phyloP scores from a whole-genome alignment of 2,797 vertebrate genomes.

The Phoebastria nigripes region DNA sequence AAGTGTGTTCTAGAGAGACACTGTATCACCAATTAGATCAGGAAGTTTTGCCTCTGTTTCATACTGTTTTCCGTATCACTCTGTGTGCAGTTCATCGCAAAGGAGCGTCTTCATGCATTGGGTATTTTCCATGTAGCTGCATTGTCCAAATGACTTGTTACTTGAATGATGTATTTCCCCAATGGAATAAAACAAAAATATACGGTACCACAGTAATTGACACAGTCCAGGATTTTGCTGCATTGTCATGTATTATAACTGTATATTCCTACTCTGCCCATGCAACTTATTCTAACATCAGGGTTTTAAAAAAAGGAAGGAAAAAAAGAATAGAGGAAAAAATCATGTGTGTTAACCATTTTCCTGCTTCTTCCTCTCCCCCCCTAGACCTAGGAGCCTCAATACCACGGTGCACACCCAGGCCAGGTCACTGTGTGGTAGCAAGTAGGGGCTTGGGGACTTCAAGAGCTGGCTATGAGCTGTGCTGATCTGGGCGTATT shows the following conservation, averaged over 20 bases:
- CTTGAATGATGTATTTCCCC: constrained; percentile 4
- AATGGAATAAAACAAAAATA: constrained; percentile 48
- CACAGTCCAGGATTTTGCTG: constrained; percentile 30
- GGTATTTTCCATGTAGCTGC: neutral
- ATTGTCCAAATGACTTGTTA: constrained; percentile 40
- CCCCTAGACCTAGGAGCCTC: neutral
- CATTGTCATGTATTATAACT: constrained; percentile 25
- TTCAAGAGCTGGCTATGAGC: neutral
- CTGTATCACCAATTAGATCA: constrained; percentile 8
- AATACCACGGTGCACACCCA: neutral
- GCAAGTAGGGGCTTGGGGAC: neutral
- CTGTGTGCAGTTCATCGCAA: neutral
- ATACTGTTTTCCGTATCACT: neutral
- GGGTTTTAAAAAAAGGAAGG: neutral
- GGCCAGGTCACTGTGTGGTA: neutral
- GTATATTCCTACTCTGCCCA: neutral
- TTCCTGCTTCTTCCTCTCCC: neutral
- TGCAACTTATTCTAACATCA: neutral
- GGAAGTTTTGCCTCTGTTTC: constrained; percentile 12
- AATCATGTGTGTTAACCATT: neutral
- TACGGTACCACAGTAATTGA: neutral
- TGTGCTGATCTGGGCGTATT: neutral
- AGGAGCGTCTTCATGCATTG: neutral
- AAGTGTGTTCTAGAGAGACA: neutral
- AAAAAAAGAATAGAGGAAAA: neutral